These are phyloP conservation scores for Zapornia atra DNA, from an alignment of 2,113 vertebrate genomes.

Conservation along the genomic window DNA sequence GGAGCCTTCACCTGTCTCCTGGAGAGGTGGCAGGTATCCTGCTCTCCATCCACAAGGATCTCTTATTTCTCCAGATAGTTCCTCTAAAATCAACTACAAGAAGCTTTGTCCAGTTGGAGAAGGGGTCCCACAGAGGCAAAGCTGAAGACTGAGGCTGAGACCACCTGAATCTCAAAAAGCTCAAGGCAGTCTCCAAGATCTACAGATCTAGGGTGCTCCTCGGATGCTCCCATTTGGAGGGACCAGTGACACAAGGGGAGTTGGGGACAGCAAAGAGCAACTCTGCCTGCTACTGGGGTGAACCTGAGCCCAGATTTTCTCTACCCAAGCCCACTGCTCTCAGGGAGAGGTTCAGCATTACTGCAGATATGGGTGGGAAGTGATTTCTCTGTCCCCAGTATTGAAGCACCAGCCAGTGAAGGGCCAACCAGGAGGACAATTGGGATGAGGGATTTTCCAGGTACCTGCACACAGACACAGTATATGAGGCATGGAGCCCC, in stretches of 20 bases:
- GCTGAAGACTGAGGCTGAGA: neutral
- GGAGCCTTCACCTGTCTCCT: neutral
- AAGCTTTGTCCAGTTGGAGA: neutral
- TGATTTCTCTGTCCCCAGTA: neutral
- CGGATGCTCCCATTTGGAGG: accelerated
- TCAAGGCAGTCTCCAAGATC: neutral
- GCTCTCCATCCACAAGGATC: neutral
- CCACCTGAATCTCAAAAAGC: neutral
- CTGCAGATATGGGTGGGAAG: accelerated
- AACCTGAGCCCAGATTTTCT: neutral
- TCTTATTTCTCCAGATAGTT: neutral
- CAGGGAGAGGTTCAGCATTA: neutral
- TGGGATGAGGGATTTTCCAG: neutral
- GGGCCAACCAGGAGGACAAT: neutral
- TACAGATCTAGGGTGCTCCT: neutral
- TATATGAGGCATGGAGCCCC: neutral
- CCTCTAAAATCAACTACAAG: neutral
- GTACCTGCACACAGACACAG: accelerated
- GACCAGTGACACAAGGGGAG: neutral
- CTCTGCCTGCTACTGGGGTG: slow-evolving; percentile 32
- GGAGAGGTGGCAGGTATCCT: neutral
- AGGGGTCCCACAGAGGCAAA: neutral
- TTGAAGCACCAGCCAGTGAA: neutral
- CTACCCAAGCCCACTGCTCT: neutral
- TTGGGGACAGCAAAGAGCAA: neutral